Evolutionary conservation across 2,797 vertebrate species (phyloP), one percentile per base, ranked within the genome.

Genomic region (Enteromius radiatus): DNA sequence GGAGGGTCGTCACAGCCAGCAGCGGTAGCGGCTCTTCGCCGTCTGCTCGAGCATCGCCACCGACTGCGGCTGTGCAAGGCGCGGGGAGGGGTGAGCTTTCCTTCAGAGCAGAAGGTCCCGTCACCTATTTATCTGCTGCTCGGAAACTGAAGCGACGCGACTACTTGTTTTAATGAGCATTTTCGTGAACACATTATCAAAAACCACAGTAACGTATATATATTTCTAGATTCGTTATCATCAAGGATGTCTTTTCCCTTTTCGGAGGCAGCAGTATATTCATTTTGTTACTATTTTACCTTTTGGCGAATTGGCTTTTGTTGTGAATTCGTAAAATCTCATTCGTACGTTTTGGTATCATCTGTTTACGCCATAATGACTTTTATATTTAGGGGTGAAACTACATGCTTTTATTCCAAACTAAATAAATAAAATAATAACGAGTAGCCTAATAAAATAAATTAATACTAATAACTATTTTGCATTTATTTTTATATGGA

Each of bases 61-160:
- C 88, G 87, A 94, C 92, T 93, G 93, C 91, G 93, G 89, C 88
- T 93, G 93, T 91, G 93, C 90, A 47, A 87, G 84, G 84, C 87
- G 88, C 86, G 41, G 68, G 49, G 70, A n/a, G 78, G 81, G 68
- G 56, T 78, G 64, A 70, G 74, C 64, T 28, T 86, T 89, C 86
- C 89, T 89, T 90, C 21, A 49, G 12, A 71, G 43, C 59, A 74
- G 21, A 63, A 41, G 70, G n/a, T 74, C 59, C 70, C n/a, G 23
- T 56, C 80, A 82, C 71, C 70, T 81, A 41, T 75, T 52, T 43
- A 38, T 54, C 74, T 31, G 63, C 64, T 77, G 26, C 36, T 43
- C 21, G 38, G 33, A 68, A 59, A 61, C 26, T 68, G 17, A 68
- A 68, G 33, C 21, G 23, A 76, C 26, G 23, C 26, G 4, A 14